These are phyloP conservation scores for Cephonodes hylas DNA, from an alignment of 2,888 invertebrate species.

Conservation along the genomic window DNA sequence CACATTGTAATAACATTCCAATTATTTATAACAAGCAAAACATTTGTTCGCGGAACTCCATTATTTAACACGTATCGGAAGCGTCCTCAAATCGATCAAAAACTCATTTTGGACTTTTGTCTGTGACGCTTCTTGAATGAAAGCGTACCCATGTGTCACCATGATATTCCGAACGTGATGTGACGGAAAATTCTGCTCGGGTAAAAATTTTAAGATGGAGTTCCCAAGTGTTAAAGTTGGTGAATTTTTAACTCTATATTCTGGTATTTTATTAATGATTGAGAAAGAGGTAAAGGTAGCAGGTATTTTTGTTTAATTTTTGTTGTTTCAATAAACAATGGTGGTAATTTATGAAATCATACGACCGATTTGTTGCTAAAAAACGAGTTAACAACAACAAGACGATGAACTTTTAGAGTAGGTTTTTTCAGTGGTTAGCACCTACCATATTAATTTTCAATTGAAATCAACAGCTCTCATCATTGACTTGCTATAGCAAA, in stretches of 20 bases:
- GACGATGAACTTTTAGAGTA: too few species aligned
- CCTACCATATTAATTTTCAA: too few species aligned
- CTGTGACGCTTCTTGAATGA: slow-evolving; percentile 3
- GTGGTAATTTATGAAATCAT: too few species aligned
- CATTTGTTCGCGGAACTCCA: neutral
- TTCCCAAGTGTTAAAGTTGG: neutral
- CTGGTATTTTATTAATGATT: neutral
- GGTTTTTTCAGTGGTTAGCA: too few species aligned
- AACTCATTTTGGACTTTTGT: neutral
- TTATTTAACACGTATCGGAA: neutral
- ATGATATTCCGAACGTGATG: neutral
- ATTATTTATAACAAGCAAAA: neutral
- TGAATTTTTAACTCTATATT: neutral
- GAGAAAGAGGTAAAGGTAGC: neutral
- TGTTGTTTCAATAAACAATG: neutral
- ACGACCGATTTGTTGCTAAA: too few species aligned
- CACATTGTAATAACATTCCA: too few species aligned
- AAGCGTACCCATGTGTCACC: slow-evolving; percentile 5
- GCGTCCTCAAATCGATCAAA: neutral
- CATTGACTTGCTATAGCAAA: too few species aligned
- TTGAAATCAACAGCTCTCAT: too few species aligned
- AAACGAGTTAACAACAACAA: too few species aligned
- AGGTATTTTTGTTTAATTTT: neutral
- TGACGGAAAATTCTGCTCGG: neutral
- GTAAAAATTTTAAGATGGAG: neutral